Evolutionary conservation across 2,888 invertebrate genomes (phyloP).

Genomic region (Cephalotes varians): DNA sequence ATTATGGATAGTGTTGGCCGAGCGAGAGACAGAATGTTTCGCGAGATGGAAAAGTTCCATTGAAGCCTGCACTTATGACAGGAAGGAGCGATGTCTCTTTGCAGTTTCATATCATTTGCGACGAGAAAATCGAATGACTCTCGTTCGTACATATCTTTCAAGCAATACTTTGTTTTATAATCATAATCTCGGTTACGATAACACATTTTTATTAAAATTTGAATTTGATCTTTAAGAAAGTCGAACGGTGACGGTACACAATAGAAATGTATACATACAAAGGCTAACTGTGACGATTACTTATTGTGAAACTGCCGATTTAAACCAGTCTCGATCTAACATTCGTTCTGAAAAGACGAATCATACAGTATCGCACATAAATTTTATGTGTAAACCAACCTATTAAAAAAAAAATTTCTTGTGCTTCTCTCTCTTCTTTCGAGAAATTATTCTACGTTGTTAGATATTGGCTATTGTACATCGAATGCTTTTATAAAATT

Average conservation of each 20-base stretch:
- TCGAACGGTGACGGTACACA: neutral
- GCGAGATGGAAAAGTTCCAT: constrained; percentile 30
- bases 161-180: neutral
- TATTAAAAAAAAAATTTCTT: neutral
- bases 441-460: neutral
- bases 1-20: constrained; percentile 21
- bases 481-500: neutral
- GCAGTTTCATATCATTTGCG: neutral
- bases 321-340: neutral
- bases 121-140: neutral
- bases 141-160: neutral
- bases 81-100: neutral
- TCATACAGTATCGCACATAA: neutral
- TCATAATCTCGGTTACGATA: neutral
- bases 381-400: neutral
- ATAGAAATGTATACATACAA: neutral
- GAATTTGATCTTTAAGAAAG: neutral
- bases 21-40: neutral
- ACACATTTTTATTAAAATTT: neutral
- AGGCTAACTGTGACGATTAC: neutral
- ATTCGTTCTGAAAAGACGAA: neutral
- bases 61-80: constrained; percentile 6
- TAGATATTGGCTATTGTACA: neutral
- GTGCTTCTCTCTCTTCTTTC: neutral
- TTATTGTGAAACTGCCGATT: neutral